Base-by-base conservation (phyloP, 2,797 vertebrate genomes). In the Semaprochilodus insignis region DNA sequence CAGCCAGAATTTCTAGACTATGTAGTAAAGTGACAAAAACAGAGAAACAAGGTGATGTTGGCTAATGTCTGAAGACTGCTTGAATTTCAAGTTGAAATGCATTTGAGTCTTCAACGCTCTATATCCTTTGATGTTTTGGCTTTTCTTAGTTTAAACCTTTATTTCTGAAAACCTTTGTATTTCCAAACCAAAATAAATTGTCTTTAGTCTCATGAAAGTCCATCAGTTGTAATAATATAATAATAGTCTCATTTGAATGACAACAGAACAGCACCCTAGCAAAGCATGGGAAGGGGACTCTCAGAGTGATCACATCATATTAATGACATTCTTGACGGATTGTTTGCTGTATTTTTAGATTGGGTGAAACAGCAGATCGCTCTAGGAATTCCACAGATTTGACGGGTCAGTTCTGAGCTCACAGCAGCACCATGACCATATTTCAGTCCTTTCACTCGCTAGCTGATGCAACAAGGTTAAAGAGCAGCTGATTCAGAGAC, bases 391-490 rank as follows among this genome's bases (percentile, higher is more conserved):
- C 23, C 59, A 44, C 36, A 27, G 19, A 81, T 63, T 55, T 23
- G 60, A 77, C 14, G 34, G 6, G 51, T 13, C 31, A 31, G 54
- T 74, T 36, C 51, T 54, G 16, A 78, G 60, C 51, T 77, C 19
- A 78, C 21, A 44, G 52, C 25, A 75, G 73, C 76, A 83, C 52
- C 82, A 71, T 62, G 27, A 2, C 6, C 36, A 27, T 36, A 54
- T 36, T 74, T n/a, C 44, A 83, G 36, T 34, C 81, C 66, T 59
- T 31, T 31, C 31, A 31, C 67, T 25, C 3, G 3, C 15, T 72
- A 4, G 69, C 84, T 86, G 79, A 70, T 78, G 83, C 25, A 21
- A 36, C 65, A 36, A 15, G 80, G 84, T 87, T 81, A 87, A 19
- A 85, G 86, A 90, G 88, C 83, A 21, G 67, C 17, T 1, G 10